Evolutionary conservation across 2,888 invertebrate genomes (phyloP).

Genomic region (Thyatira batis): DNA sequence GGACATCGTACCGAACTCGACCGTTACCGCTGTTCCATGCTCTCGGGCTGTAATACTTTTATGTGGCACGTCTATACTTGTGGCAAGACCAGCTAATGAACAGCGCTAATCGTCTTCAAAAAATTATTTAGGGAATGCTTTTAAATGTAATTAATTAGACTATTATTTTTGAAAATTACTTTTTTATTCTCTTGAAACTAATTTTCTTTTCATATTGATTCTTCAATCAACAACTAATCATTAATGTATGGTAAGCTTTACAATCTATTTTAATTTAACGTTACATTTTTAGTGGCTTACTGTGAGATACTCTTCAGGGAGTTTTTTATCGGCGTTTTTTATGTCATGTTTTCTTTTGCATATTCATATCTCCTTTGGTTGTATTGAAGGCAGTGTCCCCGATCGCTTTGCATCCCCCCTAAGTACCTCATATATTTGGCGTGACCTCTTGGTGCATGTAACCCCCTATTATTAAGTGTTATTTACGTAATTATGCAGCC

Average conservation of each 20-base stretch:
- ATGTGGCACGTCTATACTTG: slow-evolving; percentile 3
- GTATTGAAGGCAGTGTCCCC: slow-evolving; percentile 82
- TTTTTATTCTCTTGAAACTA: slow-evolving; percentile 47
- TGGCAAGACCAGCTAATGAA: slow-evolving; percentile 34
- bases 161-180: slow-evolving; percentile 47
- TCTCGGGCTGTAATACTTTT: slow-evolving; percentile 3
- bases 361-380: slow-evolving; percentile 75
- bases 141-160: slow-evolving; percentile 43
- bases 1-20: slow-evolving; percentile 65
- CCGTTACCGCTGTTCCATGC: slow-evolving; percentile 47
- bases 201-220: slow-evolving; percentile 51
- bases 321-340: slow-evolving; percentile 54
- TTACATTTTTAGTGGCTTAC: slow-evolving; percentile 55
- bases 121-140: slow-evolving; percentile 62
- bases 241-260: slow-evolving; percentile 65
- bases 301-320: slow-evolving; percentile 56
- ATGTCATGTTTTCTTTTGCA: slow-evolving; percentile 67
- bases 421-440: slow-evolving; percentile 72
- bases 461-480: slow-evolving; percentile 65
- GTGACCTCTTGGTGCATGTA: slow-evolving; percentile 83
- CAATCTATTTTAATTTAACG: slow-evolving; percentile 50
- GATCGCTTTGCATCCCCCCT: slow-evolving; percentile 81
- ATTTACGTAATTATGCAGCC: slow-evolving; percentile 46
- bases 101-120: slow-evolving; percentile 54
- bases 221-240: slow-evolving; percentile 50